Evolutionary conservation across 53 echinoderm and acorn worm species (phyloP).

Genomic region (Echinarachnius parma): DNA sequence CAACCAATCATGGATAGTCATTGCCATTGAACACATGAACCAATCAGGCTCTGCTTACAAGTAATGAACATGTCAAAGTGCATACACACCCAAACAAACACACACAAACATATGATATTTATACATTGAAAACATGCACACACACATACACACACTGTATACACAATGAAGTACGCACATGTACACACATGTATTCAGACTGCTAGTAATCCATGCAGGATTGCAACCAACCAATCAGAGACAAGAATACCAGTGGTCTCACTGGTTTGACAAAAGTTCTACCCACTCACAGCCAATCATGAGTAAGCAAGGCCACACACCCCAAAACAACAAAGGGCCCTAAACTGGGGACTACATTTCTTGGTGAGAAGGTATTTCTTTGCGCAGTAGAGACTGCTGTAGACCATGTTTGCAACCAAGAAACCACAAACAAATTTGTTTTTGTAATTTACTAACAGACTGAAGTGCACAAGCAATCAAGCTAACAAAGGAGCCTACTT

Average conservation of each 20-base stretch:
- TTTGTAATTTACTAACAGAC: slow-evolving; percentile 21
- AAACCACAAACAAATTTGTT: slow-evolving; percentile 24
- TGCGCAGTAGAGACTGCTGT: too few relatives aligned
- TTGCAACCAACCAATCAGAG: slow-evolving; percentile 19
- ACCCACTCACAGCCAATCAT: slow-evolving; percentile 9
- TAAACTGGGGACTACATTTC: too few relatives aligned
- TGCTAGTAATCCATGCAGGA: slow-evolving; percentile 3
- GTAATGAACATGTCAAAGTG: too few relatives aligned
- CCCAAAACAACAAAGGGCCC: too few relatives aligned
- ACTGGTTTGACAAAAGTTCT: slow-evolving; percentile 48
- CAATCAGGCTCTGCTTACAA: too few relatives aligned
- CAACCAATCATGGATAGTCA: too few relatives aligned
- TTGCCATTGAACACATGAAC: too few relatives aligned
- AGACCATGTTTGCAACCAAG: too few relatives aligned
- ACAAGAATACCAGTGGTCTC: background rate
- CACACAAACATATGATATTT: background rate
- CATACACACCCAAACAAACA: background rate
- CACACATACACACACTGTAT: background rate
- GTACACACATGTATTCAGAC: background rate
- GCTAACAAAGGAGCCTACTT: slow-evolving; percentile 7
- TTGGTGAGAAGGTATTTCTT: too few relatives aligned
- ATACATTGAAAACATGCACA: background rate
- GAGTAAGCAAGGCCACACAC: too few relatives aligned
- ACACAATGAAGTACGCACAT: background rate
- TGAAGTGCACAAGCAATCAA: background rate